Conservation (phyloP, 2,797 vertebrate genomes). For the Siniperca obscura region DNA sequence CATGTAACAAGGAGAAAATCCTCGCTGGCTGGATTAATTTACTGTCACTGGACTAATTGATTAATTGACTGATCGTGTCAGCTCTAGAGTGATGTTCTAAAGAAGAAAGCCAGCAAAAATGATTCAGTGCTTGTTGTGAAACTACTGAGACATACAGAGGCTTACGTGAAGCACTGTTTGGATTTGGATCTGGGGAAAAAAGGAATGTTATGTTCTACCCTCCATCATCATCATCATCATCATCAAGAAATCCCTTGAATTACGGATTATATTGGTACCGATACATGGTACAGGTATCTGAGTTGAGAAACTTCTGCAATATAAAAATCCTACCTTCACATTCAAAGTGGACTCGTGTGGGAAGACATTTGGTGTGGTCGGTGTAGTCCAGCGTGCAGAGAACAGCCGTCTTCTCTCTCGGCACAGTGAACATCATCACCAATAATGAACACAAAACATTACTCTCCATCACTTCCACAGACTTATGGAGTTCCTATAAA, state of each 20-base stretch:
- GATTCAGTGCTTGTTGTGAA: neutral
- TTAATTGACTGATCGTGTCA: neutral
- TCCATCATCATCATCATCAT: neutral
- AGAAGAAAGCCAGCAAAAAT: too few species aligned
- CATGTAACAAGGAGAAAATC: neutral
- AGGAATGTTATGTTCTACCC: neutral
- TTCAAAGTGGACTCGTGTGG: constrained; percentile 82
- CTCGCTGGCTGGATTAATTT: neutral
- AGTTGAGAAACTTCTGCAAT: neutral
- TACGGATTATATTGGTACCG: neutral
- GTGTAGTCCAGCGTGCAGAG: constrained; percentile 85
- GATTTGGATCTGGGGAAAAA: neutral
- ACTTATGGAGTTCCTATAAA: constrained; percentile 82
- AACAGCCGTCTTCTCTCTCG: constrained; percentile 7
- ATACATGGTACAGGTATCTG: neutral
- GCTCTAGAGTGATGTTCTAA: too few species aligned
- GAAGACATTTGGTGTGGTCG: constrained; percentile 84
- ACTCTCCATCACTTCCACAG: constrained; percentile 86
- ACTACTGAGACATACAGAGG: neutral
- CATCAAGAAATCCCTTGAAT: neutral
- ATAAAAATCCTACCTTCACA: constrained; percentile 78
- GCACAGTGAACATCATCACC: constrained; percentile 81
- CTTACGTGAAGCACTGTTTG: neutral
- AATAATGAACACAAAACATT: constrained; percentile 88
- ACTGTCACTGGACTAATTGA: neutral